Percentiles rank a stretch among this genome's conserved stretches.
Conservation (phyloP, 2,888 invertebrate genomes). For the Balanococcus diminutus region DNA sequence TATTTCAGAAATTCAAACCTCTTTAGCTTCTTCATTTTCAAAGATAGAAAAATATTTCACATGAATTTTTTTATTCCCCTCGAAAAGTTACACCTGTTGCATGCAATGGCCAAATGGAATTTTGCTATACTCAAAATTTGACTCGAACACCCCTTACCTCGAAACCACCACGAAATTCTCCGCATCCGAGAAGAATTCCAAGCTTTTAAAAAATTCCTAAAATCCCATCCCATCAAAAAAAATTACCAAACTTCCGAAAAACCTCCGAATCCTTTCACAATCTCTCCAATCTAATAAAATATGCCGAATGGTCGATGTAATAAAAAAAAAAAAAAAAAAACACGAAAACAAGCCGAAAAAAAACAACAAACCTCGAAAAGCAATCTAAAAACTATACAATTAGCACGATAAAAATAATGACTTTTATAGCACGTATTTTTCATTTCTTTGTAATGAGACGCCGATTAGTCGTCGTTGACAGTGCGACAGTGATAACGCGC, state of each 20-base stretch:
- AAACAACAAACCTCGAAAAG: background rate
- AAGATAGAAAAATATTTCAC: too few relatives aligned
- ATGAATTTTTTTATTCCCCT: too few relatives aligned
- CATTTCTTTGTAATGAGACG: slow-evolving; percentile 44
- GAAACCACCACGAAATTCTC: too few relatives aligned
- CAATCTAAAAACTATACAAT: slow-evolving; percentile 3
- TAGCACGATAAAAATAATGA: slow-evolving; percentile 28
- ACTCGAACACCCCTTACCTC: too few relatives aligned
- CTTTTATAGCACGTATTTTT: slow-evolving; percentile 29
- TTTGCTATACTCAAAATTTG: too few relatives aligned
- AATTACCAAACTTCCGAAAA: background rate
- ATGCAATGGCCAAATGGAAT: too few relatives aligned
- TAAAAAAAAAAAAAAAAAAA: too few relatives aligned
- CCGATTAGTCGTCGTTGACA: slow-evolving; percentile 40
- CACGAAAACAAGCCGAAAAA: background rate
- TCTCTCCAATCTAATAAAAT: background rate
- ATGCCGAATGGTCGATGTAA: background rate
- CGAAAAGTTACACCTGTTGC: too few relatives aligned
- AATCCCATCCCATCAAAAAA: background rate
- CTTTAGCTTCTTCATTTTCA: too few relatives aligned
- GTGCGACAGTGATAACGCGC: slow-evolving; percentile 10
- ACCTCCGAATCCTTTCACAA: background rate
- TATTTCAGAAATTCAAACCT: too few relatives aligned
- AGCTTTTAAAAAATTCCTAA: background rate
- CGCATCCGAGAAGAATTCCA: background rate